Conservation (phyloP, 2,113 vertebrate genomes). For the Stictonetta naevosa region DNA sequence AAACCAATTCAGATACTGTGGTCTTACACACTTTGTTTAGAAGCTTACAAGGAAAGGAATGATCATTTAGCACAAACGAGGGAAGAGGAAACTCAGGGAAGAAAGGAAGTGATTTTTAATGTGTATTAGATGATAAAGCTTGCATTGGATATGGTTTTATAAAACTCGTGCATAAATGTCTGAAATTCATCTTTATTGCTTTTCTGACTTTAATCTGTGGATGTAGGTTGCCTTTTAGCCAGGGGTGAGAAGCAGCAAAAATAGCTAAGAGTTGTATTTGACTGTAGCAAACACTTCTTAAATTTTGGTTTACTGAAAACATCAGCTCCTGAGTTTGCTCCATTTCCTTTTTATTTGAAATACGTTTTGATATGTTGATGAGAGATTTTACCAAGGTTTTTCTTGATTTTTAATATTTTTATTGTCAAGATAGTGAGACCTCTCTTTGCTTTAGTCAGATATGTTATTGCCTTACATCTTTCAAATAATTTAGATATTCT, state of each 20-base stretch:
- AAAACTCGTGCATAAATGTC: constrained; percentile 12
- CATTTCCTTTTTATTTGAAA: not conserved
- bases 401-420: not conserved
- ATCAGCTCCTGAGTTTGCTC: not conserved
- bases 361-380: not conserved
- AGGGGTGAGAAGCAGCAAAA: constrained; percentile 41
- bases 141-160: constrained; percentile 3
- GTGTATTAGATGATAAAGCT: not conserved
- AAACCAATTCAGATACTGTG: not conserved
- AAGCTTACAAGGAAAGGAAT: not conserved
- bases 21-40: not conserved
- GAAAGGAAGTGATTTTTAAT: constrained; percentile 15
- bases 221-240: constrained; percentile 20
- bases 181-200: not conserved
- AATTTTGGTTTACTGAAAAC: constrained; percentile 26
- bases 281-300: constrained; percentile 10
- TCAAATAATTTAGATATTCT: not conserved
- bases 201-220: not conserved
- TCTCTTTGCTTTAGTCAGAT: not conserved
- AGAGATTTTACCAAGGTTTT: not conserved
- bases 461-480: not conserved
- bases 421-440: not conserved
- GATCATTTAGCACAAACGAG: not conserved
- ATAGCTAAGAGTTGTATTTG: constrained; percentile 21
- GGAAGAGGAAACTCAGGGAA: not conserved